These are phyloP conservation scores for Pyxicephalus adspersus DNA, from an alignment of 2,113 vertebrate species.

Conservation along the genomic window DNA sequence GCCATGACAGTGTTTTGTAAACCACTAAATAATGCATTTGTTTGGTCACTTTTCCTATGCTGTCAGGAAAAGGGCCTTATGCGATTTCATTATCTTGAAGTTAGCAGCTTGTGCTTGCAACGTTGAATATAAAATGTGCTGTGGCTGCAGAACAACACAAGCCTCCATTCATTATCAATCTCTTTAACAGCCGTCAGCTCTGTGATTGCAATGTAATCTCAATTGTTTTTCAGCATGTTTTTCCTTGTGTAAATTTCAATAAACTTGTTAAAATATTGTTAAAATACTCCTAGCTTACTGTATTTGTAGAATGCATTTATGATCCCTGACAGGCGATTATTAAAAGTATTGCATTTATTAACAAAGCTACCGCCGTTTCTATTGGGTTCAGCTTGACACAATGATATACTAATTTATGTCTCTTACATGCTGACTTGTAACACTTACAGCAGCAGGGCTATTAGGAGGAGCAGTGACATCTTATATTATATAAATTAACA, in stretches of 20 bases:
- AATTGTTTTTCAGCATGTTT: slow-evolving; percentile 8
- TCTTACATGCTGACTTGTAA: slow-evolving; percentile 53
- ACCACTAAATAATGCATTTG: background rate
- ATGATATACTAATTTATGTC: slow-evolving; percentile 55
- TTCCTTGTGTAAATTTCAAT: slow-evolving; percentile 23
- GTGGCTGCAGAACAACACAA: slow-evolving; percentile 5
- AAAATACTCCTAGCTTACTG: slow-evolving; percentile 21
- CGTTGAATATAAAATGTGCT: slow-evolving; percentile 23
- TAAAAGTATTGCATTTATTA: slow-evolving; percentile 33
- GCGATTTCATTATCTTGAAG: slow-evolving; percentile 19
- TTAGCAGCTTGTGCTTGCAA: slow-evolving; percentile 14
- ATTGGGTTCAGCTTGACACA: slow-evolving; percentile 32
- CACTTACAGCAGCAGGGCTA: slow-evolving; percentile 19
- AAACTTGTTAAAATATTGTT: slow-evolving; percentile 12
- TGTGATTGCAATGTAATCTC: slow-evolving; percentile 46
- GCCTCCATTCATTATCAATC: slow-evolving; percentile 35
- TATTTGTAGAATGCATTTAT: background rate
- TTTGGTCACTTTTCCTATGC: background rate
- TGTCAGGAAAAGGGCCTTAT: background rate
- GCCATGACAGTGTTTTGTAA: background rate
- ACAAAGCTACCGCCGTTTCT: background rate
- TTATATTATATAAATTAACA: slow-evolving; percentile 50
- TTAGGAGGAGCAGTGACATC: slow-evolving; percentile 35
- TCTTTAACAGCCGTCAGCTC: slow-evolving; percentile 6
- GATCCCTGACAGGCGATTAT: slow-evolving; percentile 37